Evolutionary conservation across 2,113 vertebrate species (phyloP), one percentile per base, ranked within the genome.

Genomic region (Amphiprion percula): DNA sequence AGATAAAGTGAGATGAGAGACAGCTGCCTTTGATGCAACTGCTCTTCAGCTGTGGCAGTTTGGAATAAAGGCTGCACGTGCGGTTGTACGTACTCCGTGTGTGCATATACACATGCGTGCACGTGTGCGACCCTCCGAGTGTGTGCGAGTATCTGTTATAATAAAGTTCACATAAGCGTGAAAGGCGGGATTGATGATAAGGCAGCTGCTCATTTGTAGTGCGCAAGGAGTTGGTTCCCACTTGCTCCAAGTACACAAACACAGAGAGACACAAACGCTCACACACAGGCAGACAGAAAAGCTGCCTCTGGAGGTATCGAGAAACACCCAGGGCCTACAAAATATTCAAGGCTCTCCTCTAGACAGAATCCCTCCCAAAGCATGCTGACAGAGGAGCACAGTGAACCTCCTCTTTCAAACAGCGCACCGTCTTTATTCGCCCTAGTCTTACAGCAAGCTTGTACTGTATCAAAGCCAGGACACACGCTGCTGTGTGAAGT

Each of bases 131-230:
- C 26, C 71, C 39, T 49, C 49, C 19, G 61, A 68, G 74, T 26
- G 59, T 65, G 60, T 21, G 62, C 24, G 60, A 62, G 80, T 74
- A 73, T 85, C 76, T 73, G 83, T 80, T 83, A 85, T 83, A 68
- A 86, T 88, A 78, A 88, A 85, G 82, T 87, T 90, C 83, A 86
- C 77, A 77, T 87, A 33, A 81, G 84, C 77, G 74, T 84, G 75
- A 88, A 91, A 92, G 87, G 77, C 70, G 54, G 87, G 81, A 84
- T 50, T 90, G 89, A 88, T 81, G 89, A 91, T 89, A 90, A 87
- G 88, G 84, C 72, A 68, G 85, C 80, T 75, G 84, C 89, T 92
- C 79, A 73, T 92, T 90, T 91, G 77, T 76, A 80, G 72, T 49
- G 70, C 39, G 67, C 50, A 55, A 84, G 54, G 62, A 80, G 73